Evolutionary conservation across 1,140 invertebrate species (phyloP), one percentile per base, ranked within the genome.

Genomic region (Drosophila malerkotliana): DNA sequence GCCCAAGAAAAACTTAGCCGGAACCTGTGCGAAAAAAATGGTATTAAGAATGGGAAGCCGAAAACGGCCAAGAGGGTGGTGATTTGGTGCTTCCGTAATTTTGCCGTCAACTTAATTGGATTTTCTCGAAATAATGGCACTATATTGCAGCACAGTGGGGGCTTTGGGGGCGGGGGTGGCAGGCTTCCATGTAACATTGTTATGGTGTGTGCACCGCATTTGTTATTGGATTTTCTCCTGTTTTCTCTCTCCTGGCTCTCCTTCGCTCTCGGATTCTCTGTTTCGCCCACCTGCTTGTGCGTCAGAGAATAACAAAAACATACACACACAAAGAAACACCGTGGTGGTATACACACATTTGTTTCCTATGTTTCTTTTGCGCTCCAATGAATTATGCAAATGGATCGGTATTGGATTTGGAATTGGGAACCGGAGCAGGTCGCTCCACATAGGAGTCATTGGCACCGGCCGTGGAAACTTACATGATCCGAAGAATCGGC

Each of bases 401-500:
- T 72, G 60, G 53, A 69, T 57, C 28, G 45, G 58, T 57, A 57
- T 55, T 52, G 41, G 24, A 55, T 24, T 64, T 51, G 37, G 34
- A 34, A 59, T n/a, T 21, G 10, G 44, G 58, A 60, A 54, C 49
- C 57, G 28, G 24, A 63, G 63, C 45, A 28, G 24, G 37, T 44
- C 57, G 73, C 55, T 76, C 72, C 73, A 67, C 55, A 54, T 76
- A 49, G 15, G 34, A 69, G 51, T 56, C 64, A 59, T 59, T 74
- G 58, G 10, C 57, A 72, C 61, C 44, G 45, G 21, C 10, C 34
- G 10, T 12, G 41, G 41, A 44, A 21, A 67, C 90, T 90, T 91
- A 91, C 90, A 91, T 91, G 90, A 72, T 91, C 90, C n/a, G 90
- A 91, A 54, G 90, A 91, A 61, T 91, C 90, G 24, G 90, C 90